Evolutionary conservation across 1,140 invertebrate genomes (phyloP).

Genomic region (Aradophagus sp.): DNA sequence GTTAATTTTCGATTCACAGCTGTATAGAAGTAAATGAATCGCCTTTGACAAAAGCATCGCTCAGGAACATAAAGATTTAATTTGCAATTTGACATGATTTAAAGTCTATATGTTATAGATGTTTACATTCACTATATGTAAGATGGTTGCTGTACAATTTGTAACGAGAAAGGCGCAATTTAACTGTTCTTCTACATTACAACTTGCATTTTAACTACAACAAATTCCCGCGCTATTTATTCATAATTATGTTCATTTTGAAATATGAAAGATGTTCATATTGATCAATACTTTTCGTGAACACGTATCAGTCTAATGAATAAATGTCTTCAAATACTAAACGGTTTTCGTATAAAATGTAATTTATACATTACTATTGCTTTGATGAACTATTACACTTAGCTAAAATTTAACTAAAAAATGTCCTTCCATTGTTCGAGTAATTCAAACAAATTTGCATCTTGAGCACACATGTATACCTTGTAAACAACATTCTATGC

Average conservation of each 20-base stretch:
- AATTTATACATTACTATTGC: background rate
- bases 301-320: slow-evolving; percentile 5
- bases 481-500: background rate
- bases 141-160: slow-evolving; percentile 29
- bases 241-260: slow-evolving; percentile 14
- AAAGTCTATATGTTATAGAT: slow-evolving; percentile 13
- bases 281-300: background rate
- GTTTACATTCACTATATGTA: slow-evolving; percentile 22
- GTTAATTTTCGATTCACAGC: too few species aligned
- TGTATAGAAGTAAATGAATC: too few species aligned
- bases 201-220: slow-evolving; percentile 7
- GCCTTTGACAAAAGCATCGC: too few species aligned
- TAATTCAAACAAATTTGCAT: background rate
- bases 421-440: background rate
- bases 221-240: slow-evolving; percentile 6
- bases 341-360: background rate
- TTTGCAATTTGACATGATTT: too few species aligned
- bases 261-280: slow-evolving; percentile 1
- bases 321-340: background rate
- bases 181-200: slow-evolving; percentile 21
- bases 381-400: background rate
- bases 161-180: too few species aligned
- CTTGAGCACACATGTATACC: background rate
- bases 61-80: too few species aligned
- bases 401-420: background rate